Evolutionary conservation across 2,888 invertebrate genomes (phyloP).

Genomic region (Drosophila atroscutellata): DNA sequence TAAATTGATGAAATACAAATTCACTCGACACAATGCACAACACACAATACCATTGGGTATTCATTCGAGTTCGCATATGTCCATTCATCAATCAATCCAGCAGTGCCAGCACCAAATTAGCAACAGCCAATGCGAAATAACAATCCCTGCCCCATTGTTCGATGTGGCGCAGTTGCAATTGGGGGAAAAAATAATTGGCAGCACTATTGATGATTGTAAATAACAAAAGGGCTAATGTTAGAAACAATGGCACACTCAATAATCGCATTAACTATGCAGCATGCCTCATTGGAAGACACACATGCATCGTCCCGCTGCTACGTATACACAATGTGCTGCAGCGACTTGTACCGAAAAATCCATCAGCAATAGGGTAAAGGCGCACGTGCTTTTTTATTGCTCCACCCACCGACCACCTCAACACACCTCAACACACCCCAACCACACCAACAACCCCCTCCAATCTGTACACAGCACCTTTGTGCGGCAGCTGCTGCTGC

Average conservation of each 20-base stretch:
- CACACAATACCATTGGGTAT: constrained; percentile 46
- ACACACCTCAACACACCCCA: too few species aligned
- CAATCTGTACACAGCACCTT: neutral
- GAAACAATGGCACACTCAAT: constrained; percentile 14
- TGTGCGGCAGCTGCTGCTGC: constrained; percentile 6
- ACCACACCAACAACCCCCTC: too few species aligned
- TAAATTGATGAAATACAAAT: constrained; percentile 60
- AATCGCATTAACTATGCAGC: constrained; percentile 37
- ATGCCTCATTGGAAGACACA: neutral
- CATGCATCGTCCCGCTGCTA: constrained; percentile 8
- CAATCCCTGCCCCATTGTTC: constrained; percentile 25
- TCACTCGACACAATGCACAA: constrained; percentile 52
- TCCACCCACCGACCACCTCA: neutral
- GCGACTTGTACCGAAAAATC: constrained; percentile 38
- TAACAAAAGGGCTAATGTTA: constrained; percentile 24
- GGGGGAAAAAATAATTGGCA: constrained; percentile 45
- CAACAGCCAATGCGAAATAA: constrained; percentile 34
- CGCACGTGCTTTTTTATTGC: constrained; percentile 27
- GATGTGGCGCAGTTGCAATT: constrained; percentile 16
- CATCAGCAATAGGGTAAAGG: constrained; percentile 37
- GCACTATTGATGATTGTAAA: constrained; percentile 27
- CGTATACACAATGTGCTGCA: constrained; percentile 43
- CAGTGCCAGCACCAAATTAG: constrained; percentile 68
- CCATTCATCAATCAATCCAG: constrained; percentile 47
- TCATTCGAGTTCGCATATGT: constrained; percentile 37